These are phyloP conservation scores for Seira musarum DNA, from an alignment of 2,888 invertebrate species.

Conservation along the genomic window DNA sequence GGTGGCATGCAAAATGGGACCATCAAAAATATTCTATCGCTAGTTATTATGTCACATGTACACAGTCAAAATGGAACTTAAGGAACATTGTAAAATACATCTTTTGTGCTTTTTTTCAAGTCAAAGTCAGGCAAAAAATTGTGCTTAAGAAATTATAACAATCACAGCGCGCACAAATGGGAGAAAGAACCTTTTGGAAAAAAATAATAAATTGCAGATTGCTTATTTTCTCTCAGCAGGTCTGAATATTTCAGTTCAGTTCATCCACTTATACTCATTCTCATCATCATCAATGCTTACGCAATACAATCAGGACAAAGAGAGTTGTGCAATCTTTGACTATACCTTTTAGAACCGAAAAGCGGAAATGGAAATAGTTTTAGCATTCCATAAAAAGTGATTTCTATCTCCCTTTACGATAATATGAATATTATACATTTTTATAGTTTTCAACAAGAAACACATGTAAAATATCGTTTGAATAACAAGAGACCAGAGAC, in stretches of 20 bases:
- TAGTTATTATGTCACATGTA: background rate
- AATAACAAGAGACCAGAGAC: background rate
- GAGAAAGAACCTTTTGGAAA: too few species aligned
- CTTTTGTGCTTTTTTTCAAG: background rate
- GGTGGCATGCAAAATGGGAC: background rate
- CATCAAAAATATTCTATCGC: conserved; percentile 12
- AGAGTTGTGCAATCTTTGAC: too few species aligned
- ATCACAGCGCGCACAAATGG: background rate
- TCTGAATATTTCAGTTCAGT: background rate
- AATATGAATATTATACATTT: background rate
- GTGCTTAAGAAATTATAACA: background rate
- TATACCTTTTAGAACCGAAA: too few species aligned
- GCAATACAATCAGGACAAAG: background rate
- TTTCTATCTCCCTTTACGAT: too few species aligned
- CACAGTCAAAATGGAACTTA: background rate
- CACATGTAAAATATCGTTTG: conserved; percentile 9
- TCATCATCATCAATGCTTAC: too few species aligned
- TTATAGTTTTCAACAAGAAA: conserved; percentile 2
- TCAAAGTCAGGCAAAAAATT: background rate
- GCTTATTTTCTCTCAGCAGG: too few species aligned
- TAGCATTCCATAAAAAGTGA: background rate
- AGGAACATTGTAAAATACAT: background rate
- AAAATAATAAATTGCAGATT: too few species aligned
- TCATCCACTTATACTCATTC: background rate
- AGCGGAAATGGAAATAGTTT: background rate